phyloP scores from a whole-genome alignment of 2,113 vertebrate species.

The Dasyurus viverrinus region DNA sequence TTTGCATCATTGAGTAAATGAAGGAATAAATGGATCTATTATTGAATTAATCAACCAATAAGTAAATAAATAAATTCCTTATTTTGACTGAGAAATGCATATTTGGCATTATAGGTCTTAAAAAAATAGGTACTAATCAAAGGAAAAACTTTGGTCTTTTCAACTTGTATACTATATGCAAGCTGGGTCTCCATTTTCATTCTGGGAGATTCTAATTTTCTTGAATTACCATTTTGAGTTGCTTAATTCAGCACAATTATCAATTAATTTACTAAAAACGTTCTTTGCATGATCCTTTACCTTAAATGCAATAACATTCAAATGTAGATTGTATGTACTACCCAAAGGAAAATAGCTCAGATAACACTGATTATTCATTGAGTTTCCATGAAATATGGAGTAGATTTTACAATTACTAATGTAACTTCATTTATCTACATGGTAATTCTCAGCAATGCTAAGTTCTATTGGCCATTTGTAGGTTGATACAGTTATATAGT shows the following conservation, averaged over 20 bases:
- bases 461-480: slow-evolving; percentile 82
- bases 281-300: slow-evolving; percentile 51
- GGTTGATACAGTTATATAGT: slow-evolving; percentile 78
- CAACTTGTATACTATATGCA: slow-evolving; percentile 32
- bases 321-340: slow-evolving; percentile 43
- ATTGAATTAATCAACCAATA: background rate
- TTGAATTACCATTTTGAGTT: slow-evolving; percentile 69
- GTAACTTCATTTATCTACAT: slow-evolving; percentile 78
- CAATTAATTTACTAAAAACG: slow-evolving; percentile 78
- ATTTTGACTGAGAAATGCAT: background rate
- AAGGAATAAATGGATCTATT: background rate
- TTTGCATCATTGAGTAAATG: background rate
- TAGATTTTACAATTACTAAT: slow-evolving; percentile 79
- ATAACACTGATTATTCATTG: slow-evolving; percentile 81
- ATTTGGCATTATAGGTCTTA: slow-evolving; percentile 14
- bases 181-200: slow-evolving; percentile 65
- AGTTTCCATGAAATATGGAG: slow-evolving; percentile 74
- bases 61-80: background rate
- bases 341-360: slow-evolving; percentile 74
- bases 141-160: slow-evolving; percentile 71
- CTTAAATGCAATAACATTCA: slow-evolving; percentile 62
- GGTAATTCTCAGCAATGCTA: slow-evolving; percentile 77
- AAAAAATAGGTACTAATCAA: slow-evolving; percentile 48
- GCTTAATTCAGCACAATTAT: slow-evolving; percentile 76
- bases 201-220: slow-evolving; percentile 66